Conservation (phyloP, 2,888 invertebrate species). For the Temnothorax rugatulus region DNA sequence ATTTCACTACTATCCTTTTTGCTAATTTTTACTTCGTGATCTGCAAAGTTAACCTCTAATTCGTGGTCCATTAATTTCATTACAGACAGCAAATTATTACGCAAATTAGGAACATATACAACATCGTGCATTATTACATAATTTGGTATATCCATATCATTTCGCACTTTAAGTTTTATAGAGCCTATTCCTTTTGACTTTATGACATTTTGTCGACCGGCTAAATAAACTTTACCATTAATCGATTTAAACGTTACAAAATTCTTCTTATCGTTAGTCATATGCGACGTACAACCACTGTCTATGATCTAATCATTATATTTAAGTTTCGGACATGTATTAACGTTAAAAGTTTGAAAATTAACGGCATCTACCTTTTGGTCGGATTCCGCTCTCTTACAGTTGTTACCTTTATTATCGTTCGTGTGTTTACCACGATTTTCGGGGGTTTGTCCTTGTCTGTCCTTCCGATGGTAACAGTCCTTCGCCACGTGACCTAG, state of each 20-base stretch:
- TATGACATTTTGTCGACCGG: neutral
- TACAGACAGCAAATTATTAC: neutral
- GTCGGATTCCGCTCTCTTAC: neutral
- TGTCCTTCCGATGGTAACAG: constrained; percentile 8
- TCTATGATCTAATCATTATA: neutral
- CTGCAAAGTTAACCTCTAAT: no score
- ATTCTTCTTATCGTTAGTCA: neutral
- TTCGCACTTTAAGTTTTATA: neutral
- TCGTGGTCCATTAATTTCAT: neutral
- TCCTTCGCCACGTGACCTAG: neutral
- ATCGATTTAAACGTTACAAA: neutral
- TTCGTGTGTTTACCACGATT: neutral
- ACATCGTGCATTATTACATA: neutral
- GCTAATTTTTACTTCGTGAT: no score
- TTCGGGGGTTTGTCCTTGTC: neutral
- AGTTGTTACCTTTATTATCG: neutral
- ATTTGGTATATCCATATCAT: neutral
- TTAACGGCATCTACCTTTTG: neutral
- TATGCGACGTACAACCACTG: neutral
- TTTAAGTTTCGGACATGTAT: neutral
- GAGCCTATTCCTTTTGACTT: neutral
- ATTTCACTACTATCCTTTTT: no score
- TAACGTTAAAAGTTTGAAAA: neutral
- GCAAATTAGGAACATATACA: neutral
- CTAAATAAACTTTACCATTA: neutral